A percentile compares a stretch with the other conserved stretches of the same genome.
phyloP scores from a whole-genome alignment of 2,797 vertebrate species.

The Mergus octosetaceus region DNA sequence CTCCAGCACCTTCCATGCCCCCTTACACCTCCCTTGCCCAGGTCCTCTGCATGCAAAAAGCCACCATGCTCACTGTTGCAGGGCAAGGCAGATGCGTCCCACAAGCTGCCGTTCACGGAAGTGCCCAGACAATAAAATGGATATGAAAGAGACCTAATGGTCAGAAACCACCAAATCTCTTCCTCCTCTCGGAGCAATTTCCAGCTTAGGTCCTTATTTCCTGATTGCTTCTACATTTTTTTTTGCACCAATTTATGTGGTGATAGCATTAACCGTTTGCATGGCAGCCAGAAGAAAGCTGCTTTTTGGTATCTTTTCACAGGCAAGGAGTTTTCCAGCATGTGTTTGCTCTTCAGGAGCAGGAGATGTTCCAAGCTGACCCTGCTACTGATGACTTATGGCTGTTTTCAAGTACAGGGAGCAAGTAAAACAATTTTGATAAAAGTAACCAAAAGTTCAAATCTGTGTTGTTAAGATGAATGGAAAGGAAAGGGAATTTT shows the following conservation, averaged over 20 bases:
- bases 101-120: not conserved
- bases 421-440: not conserved
- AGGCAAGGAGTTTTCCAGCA: not conserved
- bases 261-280: not conserved
- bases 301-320: not conserved
- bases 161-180: not conserved
- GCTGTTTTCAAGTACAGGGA: not conserved
- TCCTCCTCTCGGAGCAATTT: not conserved
- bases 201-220: not conserved
- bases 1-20: not conserved
- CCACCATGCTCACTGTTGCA: too few species aligned
- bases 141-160: accelerated
- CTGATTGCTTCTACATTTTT: not conserved
- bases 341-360: not conserved
- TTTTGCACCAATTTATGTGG: not conserved
- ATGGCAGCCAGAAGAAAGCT: not conserved
- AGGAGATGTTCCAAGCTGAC: not conserved
- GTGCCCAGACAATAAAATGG: accelerated
- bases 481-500: not conserved
- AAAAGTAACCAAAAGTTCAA: not conserved
- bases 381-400: not conserved
- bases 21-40: not conserved
- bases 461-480: not conserved
- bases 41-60: too few species aligned
- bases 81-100: not conserved